phyloP scores from a whole-genome alignment of 1,140 invertebrate genomes.

The Bombus waltoni region DNA sequence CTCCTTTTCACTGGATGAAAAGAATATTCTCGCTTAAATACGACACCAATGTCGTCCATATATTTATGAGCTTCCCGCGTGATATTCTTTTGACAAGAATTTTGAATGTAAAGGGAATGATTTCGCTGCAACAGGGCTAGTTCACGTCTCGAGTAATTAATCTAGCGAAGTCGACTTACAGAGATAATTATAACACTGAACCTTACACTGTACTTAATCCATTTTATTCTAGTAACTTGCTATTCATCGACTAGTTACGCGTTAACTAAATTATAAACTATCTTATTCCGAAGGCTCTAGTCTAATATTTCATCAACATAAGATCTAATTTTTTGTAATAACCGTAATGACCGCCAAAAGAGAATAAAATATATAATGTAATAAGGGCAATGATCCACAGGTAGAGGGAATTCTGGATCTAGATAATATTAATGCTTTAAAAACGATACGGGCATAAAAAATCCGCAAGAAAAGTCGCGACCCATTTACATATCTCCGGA shows the following conservation, averaged over 20 bases:
- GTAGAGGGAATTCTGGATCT: not conserved
- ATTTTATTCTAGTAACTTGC: too few species aligned
- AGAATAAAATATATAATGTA: too few species aligned
- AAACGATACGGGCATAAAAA: not conserved
- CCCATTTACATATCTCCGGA: not conserved
- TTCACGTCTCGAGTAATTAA: not conserved
- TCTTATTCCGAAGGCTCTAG: too few species aligned
- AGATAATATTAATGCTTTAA: not conserved
- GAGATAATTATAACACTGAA: too few species aligned
- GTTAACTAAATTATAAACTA: too few species aligned
- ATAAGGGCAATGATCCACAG: not conserved
- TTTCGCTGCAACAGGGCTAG: not conserved
- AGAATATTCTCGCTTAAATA: conserved; percentile 26
- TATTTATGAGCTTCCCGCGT: not conserved
- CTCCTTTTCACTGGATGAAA: not conserved
- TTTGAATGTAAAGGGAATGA: not conserved
- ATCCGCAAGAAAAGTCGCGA: not conserved
- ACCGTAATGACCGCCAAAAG: not conserved
- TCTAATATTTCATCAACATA: too few species aligned
- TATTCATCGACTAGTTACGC: too few species aligned
- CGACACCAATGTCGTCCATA: not conserved
- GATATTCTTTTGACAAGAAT: not conserved
- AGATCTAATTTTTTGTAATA: not conserved
- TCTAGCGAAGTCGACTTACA: too few species aligned
- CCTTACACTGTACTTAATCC: too few species aligned